Evolutionary conservation across 2,113 vertebrate species (phyloP).

Genomic region (Odocoileus hemionus): DNA sequence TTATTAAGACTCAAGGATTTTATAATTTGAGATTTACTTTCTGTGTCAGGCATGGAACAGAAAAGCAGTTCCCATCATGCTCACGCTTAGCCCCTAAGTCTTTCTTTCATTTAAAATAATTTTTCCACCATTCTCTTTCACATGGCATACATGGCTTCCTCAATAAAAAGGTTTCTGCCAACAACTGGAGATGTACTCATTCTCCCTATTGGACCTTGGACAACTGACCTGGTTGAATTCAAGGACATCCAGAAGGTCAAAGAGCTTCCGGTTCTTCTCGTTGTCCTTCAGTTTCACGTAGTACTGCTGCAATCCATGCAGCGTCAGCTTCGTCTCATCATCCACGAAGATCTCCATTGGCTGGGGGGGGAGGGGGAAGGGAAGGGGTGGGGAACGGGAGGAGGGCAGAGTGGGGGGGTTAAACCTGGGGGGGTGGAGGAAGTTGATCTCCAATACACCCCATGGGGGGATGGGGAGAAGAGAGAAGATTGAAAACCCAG

Average conservation of each 20-base stretch:
- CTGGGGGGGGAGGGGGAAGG: constrained; percentile 77
- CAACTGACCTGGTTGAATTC: constrained; percentile 86
- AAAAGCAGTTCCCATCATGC: neutral
- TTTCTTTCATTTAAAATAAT: neutral
- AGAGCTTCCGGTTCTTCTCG: constrained; percentile 90
- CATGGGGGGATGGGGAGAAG: constrained; percentile 70
- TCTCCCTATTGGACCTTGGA: neutral
- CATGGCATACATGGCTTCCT: neutral
- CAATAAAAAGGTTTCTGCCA: neutral
- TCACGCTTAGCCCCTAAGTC: neutral
- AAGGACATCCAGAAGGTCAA: constrained; percentile 87
- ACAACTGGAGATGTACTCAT: neutral
- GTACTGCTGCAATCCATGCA: constrained; percentile 89
- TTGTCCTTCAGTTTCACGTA: constrained; percentile 91
- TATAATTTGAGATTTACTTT: neutral
- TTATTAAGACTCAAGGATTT: neutral
- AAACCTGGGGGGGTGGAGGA: constrained; percentile 75
- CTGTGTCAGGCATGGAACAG: neutral
- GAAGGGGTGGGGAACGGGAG: constrained; percentile 6
- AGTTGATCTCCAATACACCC: constrained; percentile 73
- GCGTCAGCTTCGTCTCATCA: constrained; percentile 89
- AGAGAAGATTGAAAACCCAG: constrained; percentile 46
- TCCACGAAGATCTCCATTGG: constrained; percentile 91
- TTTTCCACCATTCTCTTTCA: neutral
- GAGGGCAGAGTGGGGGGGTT: constrained; percentile 62